Percentiles rank a stretch among this genome's conserved stretches.
Conservation (phyloP, 2,797 vertebrate species). For the Siniperca obscura region DNA sequence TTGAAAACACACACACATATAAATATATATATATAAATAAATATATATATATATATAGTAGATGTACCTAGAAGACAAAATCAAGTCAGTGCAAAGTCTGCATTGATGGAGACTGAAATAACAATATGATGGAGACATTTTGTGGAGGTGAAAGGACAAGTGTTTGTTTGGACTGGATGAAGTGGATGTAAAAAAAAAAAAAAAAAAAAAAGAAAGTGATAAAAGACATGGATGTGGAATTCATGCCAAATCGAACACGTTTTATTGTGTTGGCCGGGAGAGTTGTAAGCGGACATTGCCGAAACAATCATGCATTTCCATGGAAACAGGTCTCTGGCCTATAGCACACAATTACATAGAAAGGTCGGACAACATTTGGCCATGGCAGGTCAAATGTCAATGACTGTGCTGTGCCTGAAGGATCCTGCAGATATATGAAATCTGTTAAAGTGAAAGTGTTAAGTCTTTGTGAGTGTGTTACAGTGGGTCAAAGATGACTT, state of each 20-base stretch:
- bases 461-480: slow-evolving; percentile 68
- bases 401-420: slow-evolving; percentile 60
- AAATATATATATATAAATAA: slow-evolving; percentile 53
- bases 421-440: slow-evolving; percentile 66
- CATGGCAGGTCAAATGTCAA: slow-evolving; percentile 38
- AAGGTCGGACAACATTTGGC: slow-evolving; percentile 27
- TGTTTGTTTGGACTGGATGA: slow-evolving; percentile 44
- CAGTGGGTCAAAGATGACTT: slow-evolving; percentile 76
- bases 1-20: slow-evolving; percentile 62
- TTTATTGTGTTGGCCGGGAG: slow-evolving; percentile 34
- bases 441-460: slow-evolving; percentile 68
- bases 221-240: slow-evolving; percentile 53
- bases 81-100: slow-evolving; percentile 44
- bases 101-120: slow-evolving; percentile 51
- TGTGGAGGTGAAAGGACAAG: slow-evolving; percentile 47
- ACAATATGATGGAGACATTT: slow-evolving; percentile 60
- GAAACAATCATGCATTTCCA: slow-evolving; percentile 48
- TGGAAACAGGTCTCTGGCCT: slow-evolving; percentile 51
- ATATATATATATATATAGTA: slow-evolving; percentile 73
- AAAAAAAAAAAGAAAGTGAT: slow-evolving; percentile 6
- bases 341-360: slow-evolving; percentile 46
- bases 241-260: slow-evolving; percentile 64
- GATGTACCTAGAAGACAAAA: slow-evolving; percentile 71
- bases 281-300: slow-evolving; percentile 40
- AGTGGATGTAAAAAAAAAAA: slow-evolving; percentile 55